These are phyloP conservation scores for Netelia virgata DNA, from an alignment of 2,888 invertebrate genomes.

Conservation along the genomic window DNA sequence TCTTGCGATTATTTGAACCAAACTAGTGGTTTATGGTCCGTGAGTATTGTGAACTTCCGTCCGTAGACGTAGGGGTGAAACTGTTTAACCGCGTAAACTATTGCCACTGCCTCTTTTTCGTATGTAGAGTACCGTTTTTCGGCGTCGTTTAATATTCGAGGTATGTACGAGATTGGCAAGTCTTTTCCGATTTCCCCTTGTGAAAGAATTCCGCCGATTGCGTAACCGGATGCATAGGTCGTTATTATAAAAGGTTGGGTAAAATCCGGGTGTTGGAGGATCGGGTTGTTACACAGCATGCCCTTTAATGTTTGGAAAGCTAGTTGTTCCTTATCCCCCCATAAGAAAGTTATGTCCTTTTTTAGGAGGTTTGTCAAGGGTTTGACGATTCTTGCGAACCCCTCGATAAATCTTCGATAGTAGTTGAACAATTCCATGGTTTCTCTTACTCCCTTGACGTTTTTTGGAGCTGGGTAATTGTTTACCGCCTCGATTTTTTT, in stretches of 20 bases:
- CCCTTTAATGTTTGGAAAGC: slow-evolving; percentile 52
- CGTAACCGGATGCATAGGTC: slow-evolving; percentile 71
- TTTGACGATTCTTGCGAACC: slow-evolving; percentile 47
- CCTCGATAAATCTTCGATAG: slow-evolving; percentile 43
- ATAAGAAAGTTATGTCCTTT: slow-evolving; percentile 32
- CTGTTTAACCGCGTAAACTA: slow-evolving; percentile 42
- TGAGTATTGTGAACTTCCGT: slow-evolving; percentile 31
- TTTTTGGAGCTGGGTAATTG: slow-evolving; percentile 42
- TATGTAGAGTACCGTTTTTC: slow-evolving; percentile 44
- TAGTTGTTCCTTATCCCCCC: slow-evolving; percentile 22
- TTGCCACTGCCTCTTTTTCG: slow-evolving; percentile 42
- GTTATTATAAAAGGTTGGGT: slow-evolving; percentile 65
- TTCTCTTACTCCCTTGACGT: slow-evolving; percentile 19
- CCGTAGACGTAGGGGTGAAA: slow-evolving; percentile 50
- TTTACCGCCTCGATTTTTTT: slow-evolving; percentile 36
- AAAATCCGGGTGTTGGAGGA: slow-evolving; percentile 69
- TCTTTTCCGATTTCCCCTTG: slow-evolving; percentile 58
- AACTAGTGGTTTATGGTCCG: slow-evolving; percentile 29
- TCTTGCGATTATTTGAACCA: slow-evolving; percentile 57
- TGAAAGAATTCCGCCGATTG: slow-evolving; percentile 67
- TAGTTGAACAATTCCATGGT: slow-evolving; percentile 50
- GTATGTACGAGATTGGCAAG: slow-evolving; percentile 33
- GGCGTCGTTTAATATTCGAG: slow-evolving; percentile 27
- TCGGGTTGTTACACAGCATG: slow-evolving; percentile 35
- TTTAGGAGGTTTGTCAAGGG: slow-evolving; percentile 29